phyloP scores from a whole-genome alignment of 2,888 invertebrate species.

The Andrena chrysosceles region DNA sequence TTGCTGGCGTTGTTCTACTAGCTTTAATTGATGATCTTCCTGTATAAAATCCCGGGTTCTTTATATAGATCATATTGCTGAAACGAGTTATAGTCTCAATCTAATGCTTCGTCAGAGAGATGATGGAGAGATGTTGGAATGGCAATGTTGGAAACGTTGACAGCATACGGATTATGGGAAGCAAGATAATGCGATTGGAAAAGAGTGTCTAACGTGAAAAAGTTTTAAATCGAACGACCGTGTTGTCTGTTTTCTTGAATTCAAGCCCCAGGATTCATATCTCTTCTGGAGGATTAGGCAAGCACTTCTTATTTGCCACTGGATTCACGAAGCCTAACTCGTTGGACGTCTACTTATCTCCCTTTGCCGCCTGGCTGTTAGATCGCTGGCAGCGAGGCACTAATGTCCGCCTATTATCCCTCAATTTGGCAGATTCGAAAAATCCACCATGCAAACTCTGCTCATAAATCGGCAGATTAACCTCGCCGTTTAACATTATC shows the following conservation, averaged over 20 bases:
- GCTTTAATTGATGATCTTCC: not conserved
- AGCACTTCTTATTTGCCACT: conserved; percentile 53
- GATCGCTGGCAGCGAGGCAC: conserved; percentile 66
- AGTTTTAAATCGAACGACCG: not conserved
- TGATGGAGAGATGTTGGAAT: too few species aligned
- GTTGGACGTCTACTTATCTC: conserved; percentile 62
- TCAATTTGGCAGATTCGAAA: conserved; percentile 75
- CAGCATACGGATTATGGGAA: too few species aligned
- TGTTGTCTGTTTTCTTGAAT: conserved; percentile 10
- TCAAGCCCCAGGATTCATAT: not conserved
- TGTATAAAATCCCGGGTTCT: too few species aligned
- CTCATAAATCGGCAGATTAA: conserved; percentile 83
- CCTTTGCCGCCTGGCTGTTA: conserved; percentile 44
- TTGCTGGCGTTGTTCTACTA: not conserved
- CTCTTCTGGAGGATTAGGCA: conserved; percentile 58
- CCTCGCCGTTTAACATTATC: conserved; percentile 82
- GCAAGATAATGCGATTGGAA: too few species aligned
- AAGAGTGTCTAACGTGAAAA: too few species aligned
- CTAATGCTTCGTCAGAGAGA: too few species aligned
- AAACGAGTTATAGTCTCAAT: too few species aligned
- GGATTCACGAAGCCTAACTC: conserved; percentile 45
- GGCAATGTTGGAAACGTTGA: too few species aligned
- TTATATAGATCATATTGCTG: too few species aligned
- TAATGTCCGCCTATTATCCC: conserved; percentile 78
- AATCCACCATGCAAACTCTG: conserved; percentile 76